Evolutionary conservation across 2,113 vertebrate species (phyloP).

Genomic region (Alligator sinensis): DNA sequence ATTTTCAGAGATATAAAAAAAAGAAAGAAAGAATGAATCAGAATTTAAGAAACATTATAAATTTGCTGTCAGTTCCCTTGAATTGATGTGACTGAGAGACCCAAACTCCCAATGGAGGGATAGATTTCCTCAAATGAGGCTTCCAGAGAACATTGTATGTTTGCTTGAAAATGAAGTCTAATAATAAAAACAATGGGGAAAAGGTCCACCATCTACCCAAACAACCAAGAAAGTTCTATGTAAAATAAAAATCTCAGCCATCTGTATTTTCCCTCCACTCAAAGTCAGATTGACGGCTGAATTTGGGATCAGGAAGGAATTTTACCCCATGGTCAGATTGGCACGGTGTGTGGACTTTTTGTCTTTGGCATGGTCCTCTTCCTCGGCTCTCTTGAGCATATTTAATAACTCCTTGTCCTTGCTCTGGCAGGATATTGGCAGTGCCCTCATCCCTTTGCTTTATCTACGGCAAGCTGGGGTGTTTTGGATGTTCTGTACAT

Average conservation of each 20-base stretch:
- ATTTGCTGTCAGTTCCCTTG: neutral
- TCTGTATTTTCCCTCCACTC: neutral
- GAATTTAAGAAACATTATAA: neutral
- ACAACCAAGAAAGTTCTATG: neutral
- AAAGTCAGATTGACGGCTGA: too few relatives aligned
- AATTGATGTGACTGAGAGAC: neutral
- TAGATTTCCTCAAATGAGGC: neutral
- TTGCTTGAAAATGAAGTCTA: neutral
- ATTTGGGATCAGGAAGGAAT: too few relatives aligned
- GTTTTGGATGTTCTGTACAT: too few relatives aligned
- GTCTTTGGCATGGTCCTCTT: too few relatives aligned
- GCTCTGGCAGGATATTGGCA: too few relatives aligned
- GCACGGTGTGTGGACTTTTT: too few relatives aligned
- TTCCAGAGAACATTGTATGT: fast-evolving
- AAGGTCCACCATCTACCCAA: neutral
- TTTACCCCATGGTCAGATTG: too few relatives aligned
- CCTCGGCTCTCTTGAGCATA: too few relatives aligned
- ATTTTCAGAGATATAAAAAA: neutral
- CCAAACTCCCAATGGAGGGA: neutral
- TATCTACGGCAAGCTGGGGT: too few relatives aligned
- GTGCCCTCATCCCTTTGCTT: too few relatives aligned
- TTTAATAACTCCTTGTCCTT: too few relatives aligned
- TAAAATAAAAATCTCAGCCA: neutral
- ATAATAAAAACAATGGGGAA: neutral
- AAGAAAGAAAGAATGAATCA: neutral